These are phyloP conservation scores for Coptodon bakossiorum DNA, from an alignment of 2,113 vertebrate species.

Conservation along the genomic window DNA sequence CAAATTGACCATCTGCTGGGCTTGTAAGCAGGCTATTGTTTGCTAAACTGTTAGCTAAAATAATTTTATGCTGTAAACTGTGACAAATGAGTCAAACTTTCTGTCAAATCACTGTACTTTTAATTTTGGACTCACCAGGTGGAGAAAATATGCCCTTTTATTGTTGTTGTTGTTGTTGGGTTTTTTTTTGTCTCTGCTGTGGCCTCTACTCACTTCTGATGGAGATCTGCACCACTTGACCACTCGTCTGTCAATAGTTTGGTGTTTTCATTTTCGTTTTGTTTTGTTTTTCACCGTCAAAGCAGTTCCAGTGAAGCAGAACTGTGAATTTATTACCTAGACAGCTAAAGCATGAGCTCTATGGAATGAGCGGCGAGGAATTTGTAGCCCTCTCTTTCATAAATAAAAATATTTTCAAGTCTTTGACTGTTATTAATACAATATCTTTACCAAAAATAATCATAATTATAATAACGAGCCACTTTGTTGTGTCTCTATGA, in stretches of 20 bases:
- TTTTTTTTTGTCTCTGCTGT: not conserved
- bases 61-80: not conserved
- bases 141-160: not conserved
- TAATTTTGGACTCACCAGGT: not conserved
- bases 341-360: not conserved
- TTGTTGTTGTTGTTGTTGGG: fast-evolving
- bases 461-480: not conserved
- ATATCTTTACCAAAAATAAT: not conserved
- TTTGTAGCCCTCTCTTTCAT: not conserved
- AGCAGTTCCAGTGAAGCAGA: not conserved
- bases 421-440: not conserved
- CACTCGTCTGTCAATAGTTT: not conserved
- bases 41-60: not conserved
- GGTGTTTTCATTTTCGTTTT: not conserved
- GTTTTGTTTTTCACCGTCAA: not conserved
- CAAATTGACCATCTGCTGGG: not conserved
- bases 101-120: not conserved
- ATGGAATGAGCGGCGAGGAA: not conserved
- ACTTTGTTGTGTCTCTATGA: not conserved
- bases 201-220: not conserved
- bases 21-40: not conserved
- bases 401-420: not conserved
- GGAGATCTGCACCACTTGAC: not conserved
- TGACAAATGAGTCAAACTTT: not conserved
- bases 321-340: not conserved